Evolutionary conservation across 2,888 invertebrate genomes (phyloP).

Genomic region (Neocrepidodera transversa): DNA sequence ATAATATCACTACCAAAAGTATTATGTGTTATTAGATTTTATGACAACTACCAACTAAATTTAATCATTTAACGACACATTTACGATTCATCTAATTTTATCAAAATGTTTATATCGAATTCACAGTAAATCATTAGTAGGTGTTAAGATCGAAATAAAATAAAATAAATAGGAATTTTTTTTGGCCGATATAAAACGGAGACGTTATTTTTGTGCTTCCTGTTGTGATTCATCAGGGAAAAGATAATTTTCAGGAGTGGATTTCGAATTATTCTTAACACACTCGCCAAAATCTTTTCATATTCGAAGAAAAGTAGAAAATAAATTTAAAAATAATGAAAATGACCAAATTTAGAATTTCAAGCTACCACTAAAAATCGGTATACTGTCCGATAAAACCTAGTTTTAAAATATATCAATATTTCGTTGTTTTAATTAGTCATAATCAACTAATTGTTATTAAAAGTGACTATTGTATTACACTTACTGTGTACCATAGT

Average conservation of each 20-base stretch:
- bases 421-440: too few relatives aligned
- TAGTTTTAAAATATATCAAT: too few relatives aligned
- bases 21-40: not conserved
- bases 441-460: too few relatives aligned
- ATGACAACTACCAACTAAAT: conserved; percentile 7
- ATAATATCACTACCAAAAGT: not conserved
- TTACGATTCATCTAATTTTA: conserved; percentile 31
- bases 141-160: conserved; percentile 3
- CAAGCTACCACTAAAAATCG: too few relatives aligned
- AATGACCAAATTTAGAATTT: too few relatives aligned
- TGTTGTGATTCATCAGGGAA: not conserved
- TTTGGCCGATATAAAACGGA: not conserved
- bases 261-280: too few relatives aligned
- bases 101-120: conserved; percentile 25
- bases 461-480: too few relatives aligned
- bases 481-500: too few relatives aligned
- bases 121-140: conserved; percentile 5
- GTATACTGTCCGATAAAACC: too few relatives aligned
- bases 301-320: too few relatives aligned
- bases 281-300: too few relatives aligned
- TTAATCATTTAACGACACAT: conserved; percentile 29
- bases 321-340: too few relatives aligned
- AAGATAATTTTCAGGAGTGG: not conserved
- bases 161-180: not conserved
- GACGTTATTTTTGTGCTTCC: conserved; percentile 2